Conservation (phyloP, 1,140 invertebrate genomes). For the Heliconius hermathena region DNA sequence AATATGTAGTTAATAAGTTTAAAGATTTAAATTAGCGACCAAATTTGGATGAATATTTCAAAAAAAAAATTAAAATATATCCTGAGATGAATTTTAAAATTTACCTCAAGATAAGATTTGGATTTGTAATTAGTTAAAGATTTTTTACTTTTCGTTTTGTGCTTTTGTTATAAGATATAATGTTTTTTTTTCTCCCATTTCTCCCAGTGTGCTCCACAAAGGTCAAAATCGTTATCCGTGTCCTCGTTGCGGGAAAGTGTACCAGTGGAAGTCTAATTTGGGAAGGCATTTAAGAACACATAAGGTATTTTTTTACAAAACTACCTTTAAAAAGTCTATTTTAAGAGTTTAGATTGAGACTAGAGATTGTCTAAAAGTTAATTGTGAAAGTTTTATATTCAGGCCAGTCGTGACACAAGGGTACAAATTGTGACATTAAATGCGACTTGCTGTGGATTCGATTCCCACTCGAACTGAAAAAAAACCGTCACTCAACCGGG, state of each 20-base stretch:
- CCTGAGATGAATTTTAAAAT: not conserved
- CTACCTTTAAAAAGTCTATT: too few relatives aligned
- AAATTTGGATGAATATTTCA: not conserved
- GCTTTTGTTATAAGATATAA: not conserved
- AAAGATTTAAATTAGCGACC: too few relatives aligned
- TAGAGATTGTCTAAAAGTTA: too few relatives aligned
- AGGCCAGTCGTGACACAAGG: not conserved
- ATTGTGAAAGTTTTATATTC: not conserved
- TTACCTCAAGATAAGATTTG: not conserved
- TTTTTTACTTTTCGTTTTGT: not conserved
- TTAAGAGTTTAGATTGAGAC: too few relatives aligned
- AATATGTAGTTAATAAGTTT: too few relatives aligned
- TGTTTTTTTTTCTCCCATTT: not conserved
- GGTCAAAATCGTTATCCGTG: conserved; percentile 70
- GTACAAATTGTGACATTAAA: not conserved
- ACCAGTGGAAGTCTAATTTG: conserved; percentile 75
- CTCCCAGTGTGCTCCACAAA: conserved; percentile 63
- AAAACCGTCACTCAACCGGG: not conserved
- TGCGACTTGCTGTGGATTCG: not conserved
- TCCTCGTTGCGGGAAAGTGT: conserved; percentile 67
- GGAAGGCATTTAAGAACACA: conserved; percentile 66
- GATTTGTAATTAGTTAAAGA: not conserved
- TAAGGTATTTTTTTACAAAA: conserved; percentile 47
- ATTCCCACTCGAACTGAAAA: not conserved
- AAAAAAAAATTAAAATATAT: not conserved